A percentile compares a stretch with the other conserved stretches of the same genome.
phyloP scores from a whole-genome alignment of 2,797 vertebrate species.

The Xenentodon cancila region DNA sequence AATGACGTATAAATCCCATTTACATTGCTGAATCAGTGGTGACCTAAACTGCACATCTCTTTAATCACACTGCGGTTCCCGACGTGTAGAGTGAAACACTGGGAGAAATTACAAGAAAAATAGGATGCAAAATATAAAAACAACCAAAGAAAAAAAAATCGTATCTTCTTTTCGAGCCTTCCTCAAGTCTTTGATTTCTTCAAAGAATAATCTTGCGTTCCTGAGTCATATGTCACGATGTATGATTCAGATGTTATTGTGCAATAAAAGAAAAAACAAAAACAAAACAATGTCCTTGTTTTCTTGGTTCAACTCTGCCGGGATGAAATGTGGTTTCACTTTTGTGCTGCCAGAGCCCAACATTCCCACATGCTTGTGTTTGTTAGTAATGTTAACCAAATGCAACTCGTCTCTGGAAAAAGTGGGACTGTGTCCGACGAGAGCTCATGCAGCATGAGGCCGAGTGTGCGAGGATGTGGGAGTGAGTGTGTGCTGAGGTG shows the following conservation, averaged over 20 bases:
- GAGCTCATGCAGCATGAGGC: constrained; percentile 20
- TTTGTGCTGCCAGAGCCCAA: constrained; percentile 27
- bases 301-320: background rate
- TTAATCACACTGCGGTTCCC: background rate
- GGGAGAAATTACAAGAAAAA: background rate
- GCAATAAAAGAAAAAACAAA: too few species aligned
- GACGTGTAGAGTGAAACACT: background rate
- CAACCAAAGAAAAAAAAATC: too few species aligned
- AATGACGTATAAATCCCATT: background rate
- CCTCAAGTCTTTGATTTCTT: too few species aligned
- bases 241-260: too few species aligned
- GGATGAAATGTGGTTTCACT: constrained; percentile 59
- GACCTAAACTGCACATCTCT: background rate
- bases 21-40: background rate
- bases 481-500: constrained; percentile 42
- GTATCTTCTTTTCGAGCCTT: too few species aligned
- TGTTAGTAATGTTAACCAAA: constrained; percentile 39
- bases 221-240: too few species aligned
- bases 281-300: too few species aligned
- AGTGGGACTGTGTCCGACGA: constrained; percentile 25
- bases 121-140: too few species aligned
- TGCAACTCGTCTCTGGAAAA: constrained; percentile 30
- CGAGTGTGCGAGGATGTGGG: constrained; percentile 7
- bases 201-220: too few species aligned
- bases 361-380: constrained; percentile 48